Evolutionary conservation across 2,113 vertebrate species (phyloP), one percentile per base, ranked within the genome.

Genomic region (Baryphthengus martii): DNA sequence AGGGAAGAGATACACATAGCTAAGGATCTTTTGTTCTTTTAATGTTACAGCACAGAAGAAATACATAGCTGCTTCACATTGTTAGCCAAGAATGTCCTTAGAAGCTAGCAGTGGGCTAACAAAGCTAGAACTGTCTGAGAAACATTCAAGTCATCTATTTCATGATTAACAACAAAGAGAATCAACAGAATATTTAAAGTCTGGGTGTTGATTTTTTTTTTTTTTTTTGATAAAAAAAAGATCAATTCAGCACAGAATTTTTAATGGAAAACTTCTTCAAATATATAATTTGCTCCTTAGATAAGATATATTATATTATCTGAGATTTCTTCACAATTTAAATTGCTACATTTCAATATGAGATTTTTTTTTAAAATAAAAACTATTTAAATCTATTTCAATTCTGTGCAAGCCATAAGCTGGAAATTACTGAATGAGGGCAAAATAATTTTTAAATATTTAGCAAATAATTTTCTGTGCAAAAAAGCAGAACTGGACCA

Each of bases 1-100:
- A 93, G 91, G 65, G 72, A 75, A 37, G 47, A 55, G 70, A 73
- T 79, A 45, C 13, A 15, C n/a, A n/a, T 33, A 87, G 37, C 59
- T 21, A 45, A 35, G 33, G 37, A 45, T 47, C 47, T 85, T 88
- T 81, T 86, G 61, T 72, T 95, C 72, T 82, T 73, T 72, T 77
- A 52, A 65, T 23, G 58, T 63, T 37, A 53, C 39, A 92, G n/a
- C 50, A 70, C 26, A 89, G 68, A 89, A 71, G 55, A 73, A 88
- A 76, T 74, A 39, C n/a, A 73, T 45, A 65, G 63, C 56, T 82
- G 75, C 8, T 79, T 86, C 14, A 11, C 40, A 55, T 4, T 25
- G 23, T 76, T 55, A 79, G 77, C 53, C 50, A 95, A 66, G 50
- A 90, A 80, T n/a, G 47, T 53, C 39, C 90, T 74, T 72, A 92